A percentile compares a stretch with the other conserved stretches of the same genome.
Evolutionary conservation across 2,797 vertebrate species (phyloP).

Genomic region (Rhyacichthys aspro): DNA sequence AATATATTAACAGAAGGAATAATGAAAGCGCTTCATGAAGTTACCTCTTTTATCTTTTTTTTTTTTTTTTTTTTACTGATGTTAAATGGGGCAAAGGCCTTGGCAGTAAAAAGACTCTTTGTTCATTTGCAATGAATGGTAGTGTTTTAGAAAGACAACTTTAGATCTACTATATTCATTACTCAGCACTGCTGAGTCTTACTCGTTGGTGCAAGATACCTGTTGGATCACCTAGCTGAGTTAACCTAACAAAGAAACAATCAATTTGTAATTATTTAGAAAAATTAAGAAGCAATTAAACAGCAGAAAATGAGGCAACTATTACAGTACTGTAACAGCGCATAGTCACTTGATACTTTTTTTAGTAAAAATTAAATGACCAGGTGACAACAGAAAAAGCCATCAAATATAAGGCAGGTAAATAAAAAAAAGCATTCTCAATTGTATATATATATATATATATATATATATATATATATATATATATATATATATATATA

Average conservation of each 20-base stretch:
- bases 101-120: constrained; percentile 29
- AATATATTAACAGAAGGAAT: constrained; percentile 26
- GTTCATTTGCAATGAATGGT: constrained; percentile 22
- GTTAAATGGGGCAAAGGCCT: constrained; percentile 5
- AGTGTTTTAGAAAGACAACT: constrained; percentile 16
- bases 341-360: constrained; percentile 49
- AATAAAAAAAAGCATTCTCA: neutral
- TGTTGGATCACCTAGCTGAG: neutral
- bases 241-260: no score
- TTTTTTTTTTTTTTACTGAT: constrained; percentile 20
- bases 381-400: constrained; percentile 11
- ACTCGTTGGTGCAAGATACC: neutral
- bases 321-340: constrained; percentile 16
- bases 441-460: neutral
- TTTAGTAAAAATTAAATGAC: constrained; percentile 33
- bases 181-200: constrained; percentile 5
- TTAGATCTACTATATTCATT: constrained; percentile 13
- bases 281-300: no score
- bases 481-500: neutral
- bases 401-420: neutral
- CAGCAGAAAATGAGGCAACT: neutral
- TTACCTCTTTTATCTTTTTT: constrained; percentile 33
- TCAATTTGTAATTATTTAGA: no score
- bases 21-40: constrained; percentile 34
- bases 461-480: neutral